A percentile compares a stretch with the other conserved stretches of the same genome.
phyloP scores from a whole-genome alignment of 2,113 vertebrate species.

The Gymnarchus niloticus region DNA sequence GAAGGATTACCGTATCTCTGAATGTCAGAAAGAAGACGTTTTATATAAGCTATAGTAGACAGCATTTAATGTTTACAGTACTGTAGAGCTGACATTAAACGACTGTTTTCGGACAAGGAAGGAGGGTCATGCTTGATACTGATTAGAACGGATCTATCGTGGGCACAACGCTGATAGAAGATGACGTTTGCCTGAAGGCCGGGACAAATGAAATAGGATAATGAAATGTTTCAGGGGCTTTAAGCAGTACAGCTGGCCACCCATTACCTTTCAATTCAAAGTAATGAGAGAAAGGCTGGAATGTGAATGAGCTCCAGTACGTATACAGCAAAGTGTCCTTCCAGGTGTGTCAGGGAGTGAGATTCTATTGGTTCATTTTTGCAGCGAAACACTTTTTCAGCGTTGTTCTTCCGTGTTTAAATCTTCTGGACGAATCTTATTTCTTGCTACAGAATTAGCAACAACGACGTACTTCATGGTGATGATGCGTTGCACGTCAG shows the following conservation, averaged over 20 bases:
- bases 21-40: not conserved
- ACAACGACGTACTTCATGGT: not conserved
- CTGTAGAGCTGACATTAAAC: not conserved
- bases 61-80: not conserved
- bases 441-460: not conserved
- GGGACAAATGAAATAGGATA: not conserved
- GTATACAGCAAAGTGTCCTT: not conserved
- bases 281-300: not conserved
- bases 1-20: too few species aligned
- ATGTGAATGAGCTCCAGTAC: not conserved
- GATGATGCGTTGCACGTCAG: not conserved
- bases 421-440: too few species aligned
- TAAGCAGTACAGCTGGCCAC: too few species aligned
- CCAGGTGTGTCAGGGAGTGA: not conserved
- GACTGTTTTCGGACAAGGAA: not conserved
- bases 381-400: not conserved
- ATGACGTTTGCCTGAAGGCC: constrained; percentile 14
- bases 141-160: not conserved
- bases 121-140: not conserved
- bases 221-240: not conserved
- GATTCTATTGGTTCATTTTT: not conserved
- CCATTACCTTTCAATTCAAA: not conserved
- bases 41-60: not conserved
- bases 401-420: not conserved
- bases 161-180: not conserved